These are phyloP conservation scores for Prionailurus viverrinus DNA, from an alignment of 2,113 vertebrate genomes.

Conservation along the genomic window DNA sequence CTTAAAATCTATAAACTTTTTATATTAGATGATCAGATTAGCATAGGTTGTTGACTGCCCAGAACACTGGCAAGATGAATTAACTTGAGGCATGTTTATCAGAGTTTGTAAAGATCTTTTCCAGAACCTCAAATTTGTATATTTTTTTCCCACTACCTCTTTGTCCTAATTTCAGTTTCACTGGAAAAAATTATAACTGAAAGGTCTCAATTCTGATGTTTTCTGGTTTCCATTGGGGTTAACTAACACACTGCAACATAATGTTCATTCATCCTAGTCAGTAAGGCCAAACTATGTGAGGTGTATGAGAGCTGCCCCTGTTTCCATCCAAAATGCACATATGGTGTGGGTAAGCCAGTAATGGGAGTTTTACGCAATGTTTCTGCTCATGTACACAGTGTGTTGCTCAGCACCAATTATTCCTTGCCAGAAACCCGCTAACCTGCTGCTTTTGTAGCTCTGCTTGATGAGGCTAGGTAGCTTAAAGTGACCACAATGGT, in stretches of 20 bases:
- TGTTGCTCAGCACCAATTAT: constrained; percentile 74
- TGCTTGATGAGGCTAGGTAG: constrained; percentile 50
- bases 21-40: constrained; percentile 35
- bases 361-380: constrained; percentile 63
- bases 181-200: constrained; percentile 26
- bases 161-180: constrained; percentile 63
- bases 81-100: background rate
- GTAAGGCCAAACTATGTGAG: constrained; percentile 28
- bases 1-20: constrained; percentile 40
- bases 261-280: constrained; percentile 51
- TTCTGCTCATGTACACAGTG: constrained; percentile 63
- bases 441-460: constrained; percentile 69
- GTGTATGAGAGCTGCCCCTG: constrained; percentile 11
- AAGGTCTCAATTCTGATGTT: constrained; percentile 51
- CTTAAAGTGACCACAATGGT: constrained; percentile 63
- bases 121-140: background rate
- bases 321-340: constrained; percentile 73
- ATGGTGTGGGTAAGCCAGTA: constrained; percentile 63
- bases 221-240: constrained; percentile 55
- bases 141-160: constrained; percentile 39
- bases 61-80: constrained; percentile 14
- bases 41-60: background rate
- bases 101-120: constrained; percentile 35
- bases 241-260: constrained; percentile 35
- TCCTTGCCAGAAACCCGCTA: constrained; percentile 67